Evolutionary conservation across 2,888 invertebrate genomes (phyloP).

Genomic region (Polymixis flavicincta): DNA sequence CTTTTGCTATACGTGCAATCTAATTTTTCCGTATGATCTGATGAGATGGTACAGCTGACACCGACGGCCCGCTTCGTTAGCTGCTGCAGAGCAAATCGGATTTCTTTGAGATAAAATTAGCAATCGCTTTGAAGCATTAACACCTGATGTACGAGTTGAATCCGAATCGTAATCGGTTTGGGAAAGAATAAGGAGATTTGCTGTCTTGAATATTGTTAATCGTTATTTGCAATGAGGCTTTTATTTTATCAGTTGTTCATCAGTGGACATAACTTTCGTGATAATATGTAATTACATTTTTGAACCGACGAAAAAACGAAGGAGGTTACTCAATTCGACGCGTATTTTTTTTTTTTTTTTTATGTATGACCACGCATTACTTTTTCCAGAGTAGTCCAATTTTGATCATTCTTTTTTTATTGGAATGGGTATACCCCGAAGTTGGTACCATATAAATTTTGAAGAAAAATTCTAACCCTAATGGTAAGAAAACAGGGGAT

Average conservation of each 20-base stretch:
- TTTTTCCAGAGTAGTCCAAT: too few relatives aligned
- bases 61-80: conserved; percentile 81
- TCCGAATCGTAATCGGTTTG: conserved; percentile 43
- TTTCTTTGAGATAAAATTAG: conserved; percentile 85
- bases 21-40: conserved; percentile 80
- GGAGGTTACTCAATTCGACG: too few relatives aligned
- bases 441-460: too few relatives aligned
- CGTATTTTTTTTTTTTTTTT: too few relatives aligned
- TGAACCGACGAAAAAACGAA: too few relatives aligned
- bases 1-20: conserved; percentile 68
- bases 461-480: too few relatives aligned
- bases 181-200: neutral
- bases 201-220: neutral
- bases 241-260: neutral
- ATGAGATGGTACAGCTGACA: conserved; percentile 78
- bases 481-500: too few relatives aligned
- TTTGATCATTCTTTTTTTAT: too few relatives aligned
- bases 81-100: conserved; percentile 71
- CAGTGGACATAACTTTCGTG: neutral
- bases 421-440: too few relatives aligned
- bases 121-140: conserved; percentile 84
- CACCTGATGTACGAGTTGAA: conserved; percentile 69
- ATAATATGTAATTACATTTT: too few relatives aligned
- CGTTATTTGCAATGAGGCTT: neutral
- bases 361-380: too few relatives aligned